Evolutionary conservation across 2,797 vertebrate genomes (phyloP), one percentile per base, ranked within the genome.

Genomic region (Fratercula arctica): DNA sequence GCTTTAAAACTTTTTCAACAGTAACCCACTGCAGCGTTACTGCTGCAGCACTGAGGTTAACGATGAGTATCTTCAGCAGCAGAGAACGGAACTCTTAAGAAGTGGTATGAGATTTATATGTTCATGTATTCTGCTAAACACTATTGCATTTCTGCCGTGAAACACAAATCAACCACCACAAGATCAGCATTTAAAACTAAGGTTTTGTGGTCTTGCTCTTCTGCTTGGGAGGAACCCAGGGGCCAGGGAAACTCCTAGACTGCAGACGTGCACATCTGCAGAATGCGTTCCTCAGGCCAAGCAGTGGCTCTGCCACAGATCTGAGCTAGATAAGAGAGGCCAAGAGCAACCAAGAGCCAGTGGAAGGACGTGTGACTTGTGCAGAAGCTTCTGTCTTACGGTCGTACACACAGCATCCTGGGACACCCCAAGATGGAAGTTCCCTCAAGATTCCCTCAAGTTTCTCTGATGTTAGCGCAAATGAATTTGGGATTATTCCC

Each of bases 191-290:
- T 57, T 39, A 59, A 92, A 90, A 16, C 17, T 53, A 63, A 54
- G 46, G 21, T 66, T 95, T 90, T 90, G 41, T 80, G 72, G 45
- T 92, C 37, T 87, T 76, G 14, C 31, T 85, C 6, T 89, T 89
- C 74, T 74, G 51, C 60, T 41, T 43, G 6, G n/a, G 43, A 79
- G 70, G 39, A 88, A 23, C n/a, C 3, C 56, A 74, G 51, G 50
- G 64, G 23, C 31, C 3, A 29, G 39, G 24, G 53, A 74, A 90
- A 67, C 23, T 82, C 59, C 28, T 50, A 26, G 37, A 25, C 48
- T 89, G 26, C 33, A 84, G 77, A 59, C 0, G 1, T 81, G 59
- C 28, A 41, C 17, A 33, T 41, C 43, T 90, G 50, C 35, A 92
- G 67, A 80, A 72, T 0, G 0, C 4, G 4, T 57, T 77, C 63